A percentile compares a stretch with the other conserved stretches of the same genome.
Evolutionary conservation across 2,797 vertebrate species (phyloP).

Genomic region (Potorous gilbertii): DNA sequence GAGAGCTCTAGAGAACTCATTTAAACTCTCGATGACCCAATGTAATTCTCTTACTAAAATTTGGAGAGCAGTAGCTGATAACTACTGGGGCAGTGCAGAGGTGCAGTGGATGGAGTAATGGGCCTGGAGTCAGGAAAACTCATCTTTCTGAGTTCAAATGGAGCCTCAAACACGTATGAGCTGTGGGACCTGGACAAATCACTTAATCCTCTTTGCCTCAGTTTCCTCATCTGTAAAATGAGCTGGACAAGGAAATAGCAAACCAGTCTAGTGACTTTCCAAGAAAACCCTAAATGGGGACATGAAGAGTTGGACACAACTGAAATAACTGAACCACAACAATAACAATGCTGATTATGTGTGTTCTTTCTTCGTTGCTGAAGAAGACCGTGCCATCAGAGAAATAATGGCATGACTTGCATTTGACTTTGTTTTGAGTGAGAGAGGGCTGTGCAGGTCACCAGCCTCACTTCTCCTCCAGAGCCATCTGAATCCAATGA

Average conservation of each 20-base stretch:
- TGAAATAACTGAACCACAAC: neutral
- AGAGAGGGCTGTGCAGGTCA: too few species aligned
- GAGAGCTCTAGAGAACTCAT: too few species aligned
- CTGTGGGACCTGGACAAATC: neutral
- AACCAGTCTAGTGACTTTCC: neutral
- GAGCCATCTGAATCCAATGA: too few species aligned
- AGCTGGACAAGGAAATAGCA: neutral
- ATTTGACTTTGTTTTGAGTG: too few species aligned
- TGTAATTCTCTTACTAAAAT: too few species aligned
- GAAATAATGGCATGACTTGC: too few species aligned
- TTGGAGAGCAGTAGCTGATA: too few species aligned
- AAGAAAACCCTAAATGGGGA: neutral
- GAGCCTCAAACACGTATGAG: constrained; percentile 11
- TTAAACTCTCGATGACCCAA: too few species aligned
- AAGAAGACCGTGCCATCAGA: too few species aligned
- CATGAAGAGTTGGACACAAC: neutral
- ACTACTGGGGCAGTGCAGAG: too few species aligned
- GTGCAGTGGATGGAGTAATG: neutral
- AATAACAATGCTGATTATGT: neutral
- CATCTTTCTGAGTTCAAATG: constrained; percentile 1
- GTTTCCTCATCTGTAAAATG: constrained; percentile 19
- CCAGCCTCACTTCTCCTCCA: too few species aligned
- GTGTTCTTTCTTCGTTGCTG: too few species aligned
- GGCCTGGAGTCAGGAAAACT: neutral
- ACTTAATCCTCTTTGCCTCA: constrained; percentile 19